Conservation (phyloP, 1,140 invertebrate genomes). For the Andrena cerasifolii region DNA sequence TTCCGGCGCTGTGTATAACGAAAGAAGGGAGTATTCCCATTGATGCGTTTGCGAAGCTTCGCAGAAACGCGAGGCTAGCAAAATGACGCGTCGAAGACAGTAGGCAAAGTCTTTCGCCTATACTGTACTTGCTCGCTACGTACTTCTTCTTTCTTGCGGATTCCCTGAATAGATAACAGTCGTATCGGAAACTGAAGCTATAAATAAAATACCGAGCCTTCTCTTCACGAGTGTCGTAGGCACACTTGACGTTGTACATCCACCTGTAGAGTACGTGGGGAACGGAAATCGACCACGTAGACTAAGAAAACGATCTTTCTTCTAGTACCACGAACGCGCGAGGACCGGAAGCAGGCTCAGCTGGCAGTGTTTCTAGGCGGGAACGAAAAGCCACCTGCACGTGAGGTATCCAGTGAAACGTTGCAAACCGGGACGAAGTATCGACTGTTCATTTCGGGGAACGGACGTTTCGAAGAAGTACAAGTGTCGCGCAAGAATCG, state of each 20-base stretch:
- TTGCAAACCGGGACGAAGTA: not conserved
- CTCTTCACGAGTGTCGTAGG: not conserved
- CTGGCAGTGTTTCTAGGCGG: too few species aligned
- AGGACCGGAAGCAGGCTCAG: not conserved
- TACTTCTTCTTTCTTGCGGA: too few species aligned
- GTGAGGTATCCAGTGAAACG: not conserved
- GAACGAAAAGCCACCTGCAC: not conserved
- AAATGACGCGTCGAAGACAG: too few species aligned
- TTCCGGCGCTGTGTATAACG: too few species aligned
- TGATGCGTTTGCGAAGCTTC: too few species aligned
- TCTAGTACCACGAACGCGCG: too few species aligned
- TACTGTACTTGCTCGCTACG: too few species aligned
- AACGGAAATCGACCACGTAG: not conserved
- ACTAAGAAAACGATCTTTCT: too few species aligned
- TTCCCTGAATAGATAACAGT: constrained; percentile 24
- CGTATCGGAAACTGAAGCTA: not conserved
- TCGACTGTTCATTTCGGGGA: not conserved
- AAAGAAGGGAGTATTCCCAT: too few species aligned
- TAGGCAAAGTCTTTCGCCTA: too few species aligned
- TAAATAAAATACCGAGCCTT: not conserved
- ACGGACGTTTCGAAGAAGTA: not conserved
- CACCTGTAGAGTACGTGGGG: not conserved
- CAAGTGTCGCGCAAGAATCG: too few species aligned
- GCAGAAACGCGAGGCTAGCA: too few species aligned
- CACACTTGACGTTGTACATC: not conserved